Evolutionary conservation across 2,888 invertebrate species (phyloP).

Genomic region (Eueremaeus valkanovi): DNA sequence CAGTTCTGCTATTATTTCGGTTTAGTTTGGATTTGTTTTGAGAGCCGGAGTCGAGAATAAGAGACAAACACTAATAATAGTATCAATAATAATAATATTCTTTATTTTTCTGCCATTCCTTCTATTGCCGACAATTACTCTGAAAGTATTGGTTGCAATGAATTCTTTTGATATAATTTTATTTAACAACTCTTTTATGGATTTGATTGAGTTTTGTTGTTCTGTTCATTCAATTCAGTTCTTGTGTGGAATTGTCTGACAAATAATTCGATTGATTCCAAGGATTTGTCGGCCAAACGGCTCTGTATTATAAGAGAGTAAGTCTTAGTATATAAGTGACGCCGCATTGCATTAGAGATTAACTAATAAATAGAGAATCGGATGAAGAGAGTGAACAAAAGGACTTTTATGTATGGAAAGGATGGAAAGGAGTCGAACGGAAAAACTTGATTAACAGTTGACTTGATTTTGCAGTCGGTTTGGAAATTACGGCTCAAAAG

Average conservation of each 20-base stretch:
- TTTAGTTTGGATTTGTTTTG: background rate
- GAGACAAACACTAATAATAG: background rate
- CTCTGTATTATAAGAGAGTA: background rate
- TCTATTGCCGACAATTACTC: background rate
- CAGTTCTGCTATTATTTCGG: background rate
- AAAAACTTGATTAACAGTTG: background rate
- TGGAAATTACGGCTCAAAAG: background rate
- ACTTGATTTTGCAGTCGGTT: background rate
- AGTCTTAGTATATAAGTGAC: background rate
- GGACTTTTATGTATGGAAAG: background rate
- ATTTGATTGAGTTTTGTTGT: slow-evolving; percentile 22
- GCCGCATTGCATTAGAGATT: slow-evolving; percentile 11
- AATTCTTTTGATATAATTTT: slow-evolving; percentile 4
- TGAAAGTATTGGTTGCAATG: background rate
- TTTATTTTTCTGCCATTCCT: background rate
- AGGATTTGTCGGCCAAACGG: slow-evolving; percentile 16
- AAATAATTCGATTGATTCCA: slow-evolving; percentile 4
- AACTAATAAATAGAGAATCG: background rate
- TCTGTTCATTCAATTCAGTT: background rate
- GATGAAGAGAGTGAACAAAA: background rate
- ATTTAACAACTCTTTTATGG: slow-evolving; percentile 20
- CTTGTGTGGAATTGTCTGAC: background rate
- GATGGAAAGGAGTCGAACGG: too few relatives aligned
- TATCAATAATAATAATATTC: background rate
- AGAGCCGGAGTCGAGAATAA: background rate